Evolutionary conservation across 2,113 vertebrate genomes (phyloP).

Genomic region (Todiramphus chloris): DNA sequence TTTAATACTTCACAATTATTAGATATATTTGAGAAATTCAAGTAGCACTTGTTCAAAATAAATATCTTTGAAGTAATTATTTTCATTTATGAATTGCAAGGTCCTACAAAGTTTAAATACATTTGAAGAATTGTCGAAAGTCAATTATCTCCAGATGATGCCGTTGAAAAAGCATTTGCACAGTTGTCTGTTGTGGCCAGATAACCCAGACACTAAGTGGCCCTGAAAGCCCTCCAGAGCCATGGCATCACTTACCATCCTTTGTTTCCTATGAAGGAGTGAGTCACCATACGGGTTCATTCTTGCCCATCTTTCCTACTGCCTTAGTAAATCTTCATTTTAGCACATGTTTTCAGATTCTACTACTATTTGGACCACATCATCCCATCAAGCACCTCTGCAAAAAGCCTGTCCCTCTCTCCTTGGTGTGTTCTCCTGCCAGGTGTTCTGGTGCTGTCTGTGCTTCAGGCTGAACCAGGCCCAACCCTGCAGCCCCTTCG

Average conservation of each 20-base stretch:
- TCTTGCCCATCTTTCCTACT: not conserved
- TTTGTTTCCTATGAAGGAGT: not conserved
- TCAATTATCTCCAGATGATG: not conserved
- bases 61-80: not conserved
- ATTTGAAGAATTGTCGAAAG: not conserved
- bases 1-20: not conserved
- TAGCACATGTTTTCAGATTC: not conserved
- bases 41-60: not conserved
- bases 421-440: not conserved
- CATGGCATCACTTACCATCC: not conserved
- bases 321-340: not conserved
- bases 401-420: not conserved
- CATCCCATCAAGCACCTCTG: not conserved
- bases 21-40: not conserved
- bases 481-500: not conserved
- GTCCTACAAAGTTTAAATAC: not conserved
- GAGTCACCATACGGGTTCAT: fast-evolving
- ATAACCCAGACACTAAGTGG: not conserved
- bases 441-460: not conserved
- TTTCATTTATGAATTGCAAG: not conserved
- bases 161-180: not conserved
- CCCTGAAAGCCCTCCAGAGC: not conserved
- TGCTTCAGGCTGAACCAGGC: not conserved
- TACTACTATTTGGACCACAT: not conserved
- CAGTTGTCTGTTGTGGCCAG: not conserved